These are phyloP conservation scores for Tachuris rubrigastra DNA, from an alignment of 2,113 vertebrate genomes.

Conservation along the genomic window DNA sequence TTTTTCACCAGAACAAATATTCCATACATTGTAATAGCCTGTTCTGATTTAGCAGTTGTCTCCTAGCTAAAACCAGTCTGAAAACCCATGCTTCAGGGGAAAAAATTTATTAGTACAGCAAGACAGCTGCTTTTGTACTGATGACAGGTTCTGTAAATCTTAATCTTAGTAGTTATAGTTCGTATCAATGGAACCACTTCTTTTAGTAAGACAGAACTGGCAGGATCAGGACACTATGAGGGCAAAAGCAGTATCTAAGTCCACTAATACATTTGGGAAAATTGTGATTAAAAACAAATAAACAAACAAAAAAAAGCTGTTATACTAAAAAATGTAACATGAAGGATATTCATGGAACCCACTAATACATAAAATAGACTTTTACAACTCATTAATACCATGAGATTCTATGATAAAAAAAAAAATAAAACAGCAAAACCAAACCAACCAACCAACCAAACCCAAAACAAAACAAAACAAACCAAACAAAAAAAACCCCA, in stretches of 20 bases:
- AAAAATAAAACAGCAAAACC: no score
- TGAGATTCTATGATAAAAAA: constrained; percentile 73
- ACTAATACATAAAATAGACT: constrained; percentile 68
- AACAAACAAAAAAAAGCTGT: constrained; percentile 3
- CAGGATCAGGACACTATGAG: constrained; percentile 10
- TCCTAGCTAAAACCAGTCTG: background rate
- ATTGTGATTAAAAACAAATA: background rate
- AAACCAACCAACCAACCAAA: no score
- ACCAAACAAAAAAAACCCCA: background rate
- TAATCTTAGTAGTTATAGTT: background rate
- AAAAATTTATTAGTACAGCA: background rate
- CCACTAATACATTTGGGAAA: background rate
- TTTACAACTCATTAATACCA: constrained; percentile 69
- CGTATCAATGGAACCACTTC: background rate
- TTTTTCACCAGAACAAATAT: background rate
- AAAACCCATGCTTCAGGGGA: background rate
- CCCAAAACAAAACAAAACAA: background rate
- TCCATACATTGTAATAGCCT: background rate
- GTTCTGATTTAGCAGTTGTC: background rate
- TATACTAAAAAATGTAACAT: constrained; percentile 49
- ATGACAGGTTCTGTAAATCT: background rate
- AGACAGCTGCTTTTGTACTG: background rate
- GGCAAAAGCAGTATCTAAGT: constrained; percentile 53
- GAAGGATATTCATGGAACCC: constrained; percentile 50
- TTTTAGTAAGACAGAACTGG: background rate